Conservation (phyloP, 1,140 invertebrate genomes). For the Wiebesia pumilae region DNA sequence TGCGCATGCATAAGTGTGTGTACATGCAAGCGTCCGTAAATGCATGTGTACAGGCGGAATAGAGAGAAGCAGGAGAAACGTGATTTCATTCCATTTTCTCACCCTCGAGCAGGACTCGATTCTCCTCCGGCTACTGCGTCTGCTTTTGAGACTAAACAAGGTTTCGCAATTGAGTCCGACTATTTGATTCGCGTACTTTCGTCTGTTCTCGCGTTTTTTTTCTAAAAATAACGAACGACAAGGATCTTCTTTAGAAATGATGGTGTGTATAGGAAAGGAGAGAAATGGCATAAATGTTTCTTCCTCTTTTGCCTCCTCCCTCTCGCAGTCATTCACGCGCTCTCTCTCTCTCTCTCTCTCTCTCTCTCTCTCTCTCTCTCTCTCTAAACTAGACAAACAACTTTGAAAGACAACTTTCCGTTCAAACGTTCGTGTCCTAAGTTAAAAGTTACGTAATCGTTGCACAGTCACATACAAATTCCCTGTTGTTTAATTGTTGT, state of each 20-base stretch:
- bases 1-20: neutral
- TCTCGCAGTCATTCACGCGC: no score
- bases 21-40: neutral
- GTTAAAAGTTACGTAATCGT: no score
- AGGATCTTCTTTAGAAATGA: neutral
- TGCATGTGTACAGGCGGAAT: neutral
- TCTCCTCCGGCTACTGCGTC: neutral
- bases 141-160: neutral
- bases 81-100: conserved; percentile 43
- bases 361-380: no score
- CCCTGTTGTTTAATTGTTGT: no score
- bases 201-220: neutral
- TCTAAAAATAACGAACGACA: conserved; percentile 24
- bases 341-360: no score
- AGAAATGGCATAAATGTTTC: neutral
- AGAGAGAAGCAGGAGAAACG: conserved; percentile 4
- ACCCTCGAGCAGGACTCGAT: neutral
- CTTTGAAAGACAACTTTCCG: no score
- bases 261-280: neutral
- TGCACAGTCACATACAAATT: no score
- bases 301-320: no score
- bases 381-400: no score
- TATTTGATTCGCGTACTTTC: conserved; percentile 16
- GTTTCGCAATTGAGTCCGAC: conserved; percentile 29
- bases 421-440: no score